Evolutionary conservation across 2,797 vertebrate genomes (phyloP).

Genomic region (Arrhamphus sclerolepis): DNA sequence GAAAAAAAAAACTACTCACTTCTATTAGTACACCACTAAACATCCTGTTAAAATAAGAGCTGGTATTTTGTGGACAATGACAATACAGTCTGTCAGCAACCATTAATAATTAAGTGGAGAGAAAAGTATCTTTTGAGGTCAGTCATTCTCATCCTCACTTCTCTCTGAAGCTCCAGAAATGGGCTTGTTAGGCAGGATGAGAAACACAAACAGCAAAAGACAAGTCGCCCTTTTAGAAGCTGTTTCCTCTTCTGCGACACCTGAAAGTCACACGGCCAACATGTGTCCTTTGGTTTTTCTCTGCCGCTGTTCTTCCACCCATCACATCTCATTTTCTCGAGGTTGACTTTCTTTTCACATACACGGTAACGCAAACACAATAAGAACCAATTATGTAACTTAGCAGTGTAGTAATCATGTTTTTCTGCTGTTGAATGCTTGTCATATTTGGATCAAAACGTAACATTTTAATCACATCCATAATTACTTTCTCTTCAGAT

Average conservation of each 20-base stretch:
- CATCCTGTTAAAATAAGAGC: conserved; percentile 46
- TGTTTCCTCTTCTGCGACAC: conserved; percentile 57
- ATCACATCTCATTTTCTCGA: conserved; percentile 25
- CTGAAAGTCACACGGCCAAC: conserved; percentile 35
- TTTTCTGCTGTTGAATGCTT: conserved; percentile 60
- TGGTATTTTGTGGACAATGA: conserved; percentile 55
- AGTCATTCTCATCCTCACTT: conserved; percentile 63
- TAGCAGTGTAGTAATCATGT: conserved; percentile 54
- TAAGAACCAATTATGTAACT: conserved; percentile 51
- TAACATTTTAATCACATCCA: conserved; percentile 80
- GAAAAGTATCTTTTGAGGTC: conserved; percentile 74
- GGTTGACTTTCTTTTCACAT: conserved; percentile 37
- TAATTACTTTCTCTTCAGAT: conserved; percentile 85
- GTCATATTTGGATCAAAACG: conserved; percentile 73
- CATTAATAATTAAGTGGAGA: conserved; percentile 71
- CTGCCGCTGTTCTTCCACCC: neutral
- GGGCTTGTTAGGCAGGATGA: conserved; percentile 66
- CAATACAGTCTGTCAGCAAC: conserved; percentile 59
- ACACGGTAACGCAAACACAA: conserved; percentile 44
- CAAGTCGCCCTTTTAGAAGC: conserved; percentile 64
- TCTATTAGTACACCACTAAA: conserved; percentile 38
- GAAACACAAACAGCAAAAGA: conserved; percentile 41
- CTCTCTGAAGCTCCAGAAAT: conserved; percentile 57
- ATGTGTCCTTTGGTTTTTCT: conserved; percentile 29
- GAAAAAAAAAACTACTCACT: conserved; percentile 32